Base-by-base conservation (phyloP, 2,888 invertebrate genomes). In the Itoplectis maculator region DNA sequence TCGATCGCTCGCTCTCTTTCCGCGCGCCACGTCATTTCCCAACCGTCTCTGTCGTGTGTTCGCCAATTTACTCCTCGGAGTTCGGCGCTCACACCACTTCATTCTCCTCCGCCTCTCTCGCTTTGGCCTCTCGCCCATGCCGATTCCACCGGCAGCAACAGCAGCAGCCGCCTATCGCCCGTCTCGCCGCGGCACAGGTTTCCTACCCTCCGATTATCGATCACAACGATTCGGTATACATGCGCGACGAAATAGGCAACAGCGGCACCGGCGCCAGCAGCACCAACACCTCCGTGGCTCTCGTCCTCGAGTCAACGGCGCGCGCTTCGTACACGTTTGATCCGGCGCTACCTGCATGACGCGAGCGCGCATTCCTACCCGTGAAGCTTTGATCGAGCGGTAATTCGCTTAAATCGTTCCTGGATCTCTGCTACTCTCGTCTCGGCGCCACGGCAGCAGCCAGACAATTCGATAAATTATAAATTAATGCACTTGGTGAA, bases 371-470 rank as follows among this genome's bases (percentile, higher is more conserved):
- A 84, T 85, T 85, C 85, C 72, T 80, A 87, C 88, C 87, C 87
- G 88, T 84, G 89, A 86, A 88, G 86, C 89, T 88, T 88, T 87
- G 88, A 88, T 89, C 88, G 85, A 82, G 70, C 86, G 89, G 88
- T 90, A 90, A 90, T 90, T 90, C 88, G 87, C 85, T 88, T 89
- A 90, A 90, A 89, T 88, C 88, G 84, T 79, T 83, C 85, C 84
- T 76, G 76, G 82, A 83, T 83, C 77, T 49, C 47, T 56, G 42
- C 40, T 20, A 35, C 73, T 61, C 37, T 49, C 51, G 37, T 49
- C 49, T 37, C 59, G 5, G 15, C 13, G 59, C n/a, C 35, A 29
- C 73, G 35, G 37, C 61, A 61, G 61, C 59, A 73, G 8, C 73
- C 73, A 37, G 61, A 61, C 73, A 61, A 73, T 61, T 61, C 73